phyloP scores from a whole-genome alignment of 2,888 invertebrate genomes.

The Pristionchus entomophagus region DNA sequence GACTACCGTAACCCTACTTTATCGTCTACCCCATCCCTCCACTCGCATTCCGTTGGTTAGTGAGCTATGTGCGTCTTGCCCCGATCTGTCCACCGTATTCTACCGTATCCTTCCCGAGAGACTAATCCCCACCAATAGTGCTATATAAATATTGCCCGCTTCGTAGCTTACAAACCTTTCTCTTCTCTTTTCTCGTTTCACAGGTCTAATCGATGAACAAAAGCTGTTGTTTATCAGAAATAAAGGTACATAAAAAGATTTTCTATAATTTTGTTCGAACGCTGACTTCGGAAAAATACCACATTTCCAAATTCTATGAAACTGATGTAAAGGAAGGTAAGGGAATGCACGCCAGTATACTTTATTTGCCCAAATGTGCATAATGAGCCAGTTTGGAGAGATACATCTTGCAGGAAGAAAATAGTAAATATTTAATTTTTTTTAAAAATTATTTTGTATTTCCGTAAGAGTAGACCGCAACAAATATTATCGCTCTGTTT shows the following conservation, averaged over 20 bases:
- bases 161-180: neutral
- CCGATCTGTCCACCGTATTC: neutral
- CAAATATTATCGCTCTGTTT: too few species aligned
- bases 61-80: conserved; percentile 1
- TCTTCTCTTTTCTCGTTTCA: neutral
- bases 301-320: too few species aligned
- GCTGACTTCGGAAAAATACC: too few species aligned
- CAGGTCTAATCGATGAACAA: neutral
- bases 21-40: neutral
- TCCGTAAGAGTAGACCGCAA: too few species aligned
- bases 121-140: neutral
- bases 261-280: too few species aligned
- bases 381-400: too few species aligned
- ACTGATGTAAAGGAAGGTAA: too few species aligned
- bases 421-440: too few species aligned
- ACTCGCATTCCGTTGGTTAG: conserved; percentile 27
- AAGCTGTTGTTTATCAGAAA: neutral
- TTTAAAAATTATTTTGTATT: too few species aligned
- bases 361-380: too few species aligned
- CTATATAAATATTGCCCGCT: conserved; percentile 29
- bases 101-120: neutral
- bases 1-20: neutral
- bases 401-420: too few species aligned
- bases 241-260: neutral
- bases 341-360: too few species aligned